Base-by-base conservation (phyloP, 2,797 vertebrate species). In the Sphaeramia orbicularis region DNA sequence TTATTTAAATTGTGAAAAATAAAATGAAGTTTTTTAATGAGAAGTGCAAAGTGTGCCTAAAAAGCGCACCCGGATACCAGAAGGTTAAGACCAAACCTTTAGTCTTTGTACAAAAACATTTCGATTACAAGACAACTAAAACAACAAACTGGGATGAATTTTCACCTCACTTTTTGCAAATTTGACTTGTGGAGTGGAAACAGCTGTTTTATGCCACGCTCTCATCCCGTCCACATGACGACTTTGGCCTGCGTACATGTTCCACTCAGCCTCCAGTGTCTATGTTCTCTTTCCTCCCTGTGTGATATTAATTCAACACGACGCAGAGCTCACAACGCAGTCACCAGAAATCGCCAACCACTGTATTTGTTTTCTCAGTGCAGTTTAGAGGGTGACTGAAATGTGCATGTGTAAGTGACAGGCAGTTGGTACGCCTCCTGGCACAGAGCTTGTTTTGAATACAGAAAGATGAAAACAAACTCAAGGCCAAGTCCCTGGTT, bases 391-490 rank as follows among this genome's bases (percentile, higher is more conserved):
- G 42, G 10, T 9, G 4, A 12, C 37, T 41, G 65, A 54, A 35
- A 37, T 56, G 60, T 15, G 48, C 10, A n/a, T 4, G 41, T 37
- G 12, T 58, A 48, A 47, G 32, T 67, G 64, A 47, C 47, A 37
- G 12, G 35, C 59, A 36, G 54, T 43, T 47, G 35, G 43, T 41
- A 47, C 1, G 10, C 53, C 41, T 69, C 48, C 15, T 43, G 49
- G 37, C 47, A 53, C n/a, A 0, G 10, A 44, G 42, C 32, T 54
- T 11, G 32, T 53, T 67, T 53, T 54, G 21, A 53, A 56, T 16
- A 64, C 24, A 56, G n/a, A 69, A 40, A 48, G 40, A 58, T 41
- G 40, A 19, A 64, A 63, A 58, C 49, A 57, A 53, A 53, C 49
- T 44, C 16, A 24, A 21, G 30, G 15, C 53, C 40, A 58, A 55